phyloP scores from a whole-genome alignment of 2,888 invertebrate genomes.

The Aphodius granarius region DNA sequence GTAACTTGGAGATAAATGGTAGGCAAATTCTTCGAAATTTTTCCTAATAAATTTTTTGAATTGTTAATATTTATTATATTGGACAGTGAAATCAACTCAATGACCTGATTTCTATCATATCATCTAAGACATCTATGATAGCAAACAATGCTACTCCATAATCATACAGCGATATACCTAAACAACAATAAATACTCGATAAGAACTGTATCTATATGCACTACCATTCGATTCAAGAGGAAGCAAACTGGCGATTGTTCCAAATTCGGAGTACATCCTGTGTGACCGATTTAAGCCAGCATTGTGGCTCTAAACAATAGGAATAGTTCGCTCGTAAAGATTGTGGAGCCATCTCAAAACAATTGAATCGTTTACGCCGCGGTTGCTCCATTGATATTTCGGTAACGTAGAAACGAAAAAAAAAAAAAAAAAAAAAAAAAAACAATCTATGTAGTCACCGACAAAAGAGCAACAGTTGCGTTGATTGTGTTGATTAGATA shows the following conservation, averaged over 20 bases:
- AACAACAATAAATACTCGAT: background rate
- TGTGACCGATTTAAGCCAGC: constrained; percentile 14
- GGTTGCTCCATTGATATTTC: constrained; percentile 6
- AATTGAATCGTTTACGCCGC: constrained; percentile 16
- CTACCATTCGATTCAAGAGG: background rate
- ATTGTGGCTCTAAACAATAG: constrained; percentile 20
- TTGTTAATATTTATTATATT: no score
- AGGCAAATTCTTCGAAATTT: no score
- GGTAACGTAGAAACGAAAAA: background rate
- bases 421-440: background rate
- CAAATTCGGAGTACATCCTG: constrained; percentile 30
- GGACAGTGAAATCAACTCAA: background rate
- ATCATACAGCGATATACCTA: background rate
- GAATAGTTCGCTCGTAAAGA: constrained; percentile 18
- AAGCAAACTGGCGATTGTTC: constrained; percentile 60
- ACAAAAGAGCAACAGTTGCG: background rate
- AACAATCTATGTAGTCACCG: background rate
- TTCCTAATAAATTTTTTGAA: constrained; percentile 17
- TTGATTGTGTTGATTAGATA: no score
- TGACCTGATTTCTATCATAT: background rate
- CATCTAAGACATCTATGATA: background rate
- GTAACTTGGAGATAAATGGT: no score
- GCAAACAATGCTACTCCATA: background rate
- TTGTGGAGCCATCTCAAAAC: constrained; percentile 18
- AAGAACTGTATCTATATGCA: no score